A percentile compares a stretch with the other conserved stretches of the same genome.
phyloP scores from a whole-genome alignment of 1,140 invertebrate species.

The Stegodyphus mimosarum region DNA sequence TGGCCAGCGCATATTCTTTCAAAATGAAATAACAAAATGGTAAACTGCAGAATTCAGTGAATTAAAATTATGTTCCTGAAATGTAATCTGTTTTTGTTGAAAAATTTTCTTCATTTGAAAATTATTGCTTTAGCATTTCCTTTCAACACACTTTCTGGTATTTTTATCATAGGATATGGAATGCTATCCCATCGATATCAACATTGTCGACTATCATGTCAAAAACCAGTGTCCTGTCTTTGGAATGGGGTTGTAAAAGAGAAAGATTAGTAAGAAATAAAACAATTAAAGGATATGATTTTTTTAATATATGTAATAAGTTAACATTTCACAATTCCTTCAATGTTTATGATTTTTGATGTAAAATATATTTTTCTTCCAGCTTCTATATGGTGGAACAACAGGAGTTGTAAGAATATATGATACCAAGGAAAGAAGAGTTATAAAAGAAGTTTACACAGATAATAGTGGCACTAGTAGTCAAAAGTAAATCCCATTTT shows the following conservation, averaged over 20 bases:
- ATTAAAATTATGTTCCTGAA: too few species aligned
- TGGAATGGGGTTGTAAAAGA: slow-evolving; percentile 77
- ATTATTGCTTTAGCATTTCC: too few species aligned
- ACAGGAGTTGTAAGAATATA: slow-evolving; percentile 74
- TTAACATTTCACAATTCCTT: too few species aligned
- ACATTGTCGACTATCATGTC: slow-evolving; percentile 74
- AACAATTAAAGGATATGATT: background rate
- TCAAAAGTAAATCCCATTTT: slow-evolving; percentile 58
- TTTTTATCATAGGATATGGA: slow-evolving; percentile 61
- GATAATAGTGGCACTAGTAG: slow-evolving; percentile 62
- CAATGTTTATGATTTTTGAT: too few species aligned
- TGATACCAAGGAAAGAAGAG: slow-evolving; percentile 76
- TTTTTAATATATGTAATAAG: too few species aligned
- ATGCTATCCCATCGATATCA: slow-evolving; percentile 64
- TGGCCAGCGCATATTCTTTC: too few species aligned
- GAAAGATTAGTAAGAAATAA: slow-evolving; percentile 71
- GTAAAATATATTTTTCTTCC: background rate
- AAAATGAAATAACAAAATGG: too few species aligned
- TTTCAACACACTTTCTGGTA: too few species aligned
- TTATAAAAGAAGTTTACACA: slow-evolving; percentile 73
- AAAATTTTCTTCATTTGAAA: too few species aligned
- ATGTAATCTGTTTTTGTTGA: too few species aligned
- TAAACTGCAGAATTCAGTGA: too few species aligned
- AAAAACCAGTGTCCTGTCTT: slow-evolving; percentile 73
- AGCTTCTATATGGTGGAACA: slow-evolving; percentile 75